Evolutionary conservation across 2,888 invertebrate species (phyloP), one percentile per base, ranked within the genome.

Genomic region (Eilema sororculum): DNA sequence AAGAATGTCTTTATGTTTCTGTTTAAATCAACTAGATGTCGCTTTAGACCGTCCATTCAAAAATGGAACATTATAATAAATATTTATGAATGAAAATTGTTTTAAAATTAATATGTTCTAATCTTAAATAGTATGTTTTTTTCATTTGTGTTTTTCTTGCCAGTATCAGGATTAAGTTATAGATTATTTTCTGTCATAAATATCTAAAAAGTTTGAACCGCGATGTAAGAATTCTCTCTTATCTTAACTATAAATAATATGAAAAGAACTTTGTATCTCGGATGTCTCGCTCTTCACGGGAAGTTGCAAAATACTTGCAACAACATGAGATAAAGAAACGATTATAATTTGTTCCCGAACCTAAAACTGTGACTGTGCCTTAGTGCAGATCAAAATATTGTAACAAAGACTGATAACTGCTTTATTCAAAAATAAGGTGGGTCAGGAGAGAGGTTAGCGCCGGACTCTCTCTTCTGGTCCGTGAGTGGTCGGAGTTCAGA

Each of bases 211-310:
- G 57, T 66, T 79, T 89, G 68, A 72, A 87, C 85, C 88, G 76
- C 92, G 89, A 72, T 87, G 78, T 78, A 22, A 67, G 63, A 56
- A 64, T 85, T 85, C 84, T 25, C 16, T 3, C 0, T 0, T 9
- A 12, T 1, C 2, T 3, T 0, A 6, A 37, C 64, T 3, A 24
- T 76, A 72, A 68, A 81, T 78, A 28, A 41, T n/a, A 60, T 37
- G 58, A 65, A 20, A 25, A 4, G 46, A 13, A 4, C 0, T 0
- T 0, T 9, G 1, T 1, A 12, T 0, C 9, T 59, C 56, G 89
- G 93, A 89, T 92, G 93, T 94, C 93, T 79, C 67, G 87, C 82
- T 92, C 93, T 93, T 84, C 93, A 87, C 93, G 92, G 93, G 86
- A 80, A 91, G 86, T 86, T 88, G 79, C 81, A 83, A 85, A 83